phyloP scores from a whole-genome alignment of 2,888 invertebrate species.

The Hypena proboscidalis region DNA sequence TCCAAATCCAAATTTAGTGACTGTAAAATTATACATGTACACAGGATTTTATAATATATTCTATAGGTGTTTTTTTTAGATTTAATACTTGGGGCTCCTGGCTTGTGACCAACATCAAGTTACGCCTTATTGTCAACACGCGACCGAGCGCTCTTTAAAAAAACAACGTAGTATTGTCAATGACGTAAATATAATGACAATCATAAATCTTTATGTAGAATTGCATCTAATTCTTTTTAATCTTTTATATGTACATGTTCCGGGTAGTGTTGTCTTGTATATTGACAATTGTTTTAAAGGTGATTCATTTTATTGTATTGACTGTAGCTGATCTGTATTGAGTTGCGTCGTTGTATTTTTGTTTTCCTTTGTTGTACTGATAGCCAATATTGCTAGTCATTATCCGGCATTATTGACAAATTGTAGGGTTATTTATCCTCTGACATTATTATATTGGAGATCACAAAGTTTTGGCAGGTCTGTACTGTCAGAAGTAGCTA shows the following conservation, averaged over 20 bases:
- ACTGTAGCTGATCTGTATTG: conserved; percentile 22
- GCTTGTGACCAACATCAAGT: not conserved
- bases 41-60: not conserved
- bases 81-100: not conserved
- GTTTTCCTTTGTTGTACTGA: conserved; percentile 13
- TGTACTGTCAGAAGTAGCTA: too few species aligned
- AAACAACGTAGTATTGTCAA: not conserved
- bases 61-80: not conserved
- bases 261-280: not conserved
- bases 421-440: too few species aligned
- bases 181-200: conserved; percentile 9
- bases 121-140: conserved; percentile 2
- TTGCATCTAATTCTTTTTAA: conserved; percentile 4
- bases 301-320: conserved; percentile 15
- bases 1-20: too few species aligned
- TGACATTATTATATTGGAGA: too few species aligned
- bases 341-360: conserved; percentile 21
- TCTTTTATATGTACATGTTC: conserved; percentile 2
- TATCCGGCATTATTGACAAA: too few species aligned
- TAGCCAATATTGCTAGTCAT: conserved; percentile 12
- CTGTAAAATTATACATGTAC: too few species aligned
- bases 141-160: conserved; percentile 2
- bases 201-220: conserved; percentile 8
- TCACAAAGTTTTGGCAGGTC: too few species aligned
- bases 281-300: conserved; percentile 4